Percentiles rank a stretch among this genome's conserved stretches.
Evolutionary conservation across 1,140 invertebrate species (phyloP).

Genomic region (Colletes latitarsis): DNA sequence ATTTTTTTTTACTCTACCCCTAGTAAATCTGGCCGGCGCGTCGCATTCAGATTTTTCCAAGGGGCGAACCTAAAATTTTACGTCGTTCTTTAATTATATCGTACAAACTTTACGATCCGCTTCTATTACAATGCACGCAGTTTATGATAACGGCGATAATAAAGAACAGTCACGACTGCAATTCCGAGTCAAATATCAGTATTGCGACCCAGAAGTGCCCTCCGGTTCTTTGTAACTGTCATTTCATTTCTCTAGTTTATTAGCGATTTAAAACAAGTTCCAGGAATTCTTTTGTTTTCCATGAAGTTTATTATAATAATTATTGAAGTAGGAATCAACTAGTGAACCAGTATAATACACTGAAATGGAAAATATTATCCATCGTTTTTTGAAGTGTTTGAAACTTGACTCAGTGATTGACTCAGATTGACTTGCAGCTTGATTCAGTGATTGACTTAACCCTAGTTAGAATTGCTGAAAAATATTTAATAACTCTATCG

Average conservation of each 20-base stretch:
- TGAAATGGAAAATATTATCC: no score
- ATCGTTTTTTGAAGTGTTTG: no score
- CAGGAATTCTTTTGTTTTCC: no score
- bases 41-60: not conserved
- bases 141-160: conserved; percentile 19
- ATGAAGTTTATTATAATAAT: no score
- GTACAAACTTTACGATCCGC: not conserved
- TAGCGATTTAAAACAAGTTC: not conserved
- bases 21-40: no score
- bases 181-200: conserved; percentile 10
- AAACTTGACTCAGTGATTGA: no score
- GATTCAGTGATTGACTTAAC: no score
- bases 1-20: not conserved
- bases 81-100: conserved; percentile 1
- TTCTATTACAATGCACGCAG: not conserved
- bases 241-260: not conserved
- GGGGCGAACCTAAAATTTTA: not conserved
- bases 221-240: not conserved
- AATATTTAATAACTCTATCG: no score
- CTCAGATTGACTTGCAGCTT: no score
- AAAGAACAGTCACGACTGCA: not conserved
- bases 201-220: not conserved
- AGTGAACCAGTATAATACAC: no score
- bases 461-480: no score
- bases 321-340: no score